Conservation (phyloP, 2,888 invertebrate genomes). For the Hirtodrosophila histrioides region DNA sequence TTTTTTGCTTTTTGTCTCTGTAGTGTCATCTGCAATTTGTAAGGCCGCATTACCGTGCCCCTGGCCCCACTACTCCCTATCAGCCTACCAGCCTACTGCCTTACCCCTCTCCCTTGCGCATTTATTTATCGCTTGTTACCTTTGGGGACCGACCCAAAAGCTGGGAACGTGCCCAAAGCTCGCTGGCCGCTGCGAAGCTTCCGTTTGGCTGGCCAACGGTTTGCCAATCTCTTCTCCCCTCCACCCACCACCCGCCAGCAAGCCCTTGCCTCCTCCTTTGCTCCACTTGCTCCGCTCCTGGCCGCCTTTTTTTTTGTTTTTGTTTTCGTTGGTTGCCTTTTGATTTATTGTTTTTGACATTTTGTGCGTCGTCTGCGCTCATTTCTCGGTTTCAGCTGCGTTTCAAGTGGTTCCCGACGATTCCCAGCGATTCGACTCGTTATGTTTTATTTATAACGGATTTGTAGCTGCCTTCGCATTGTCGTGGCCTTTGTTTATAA, state of each 20-base stretch:
- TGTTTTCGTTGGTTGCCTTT: constrained; percentile 29
- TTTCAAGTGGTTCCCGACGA: constrained; percentile 60
- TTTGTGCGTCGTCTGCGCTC: constrained; percentile 57
- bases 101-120: constrained; percentile 11
- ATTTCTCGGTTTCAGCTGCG: constrained; percentile 58
- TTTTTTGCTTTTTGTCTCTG: constrained; percentile 27
- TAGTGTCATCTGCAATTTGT: constrained; percentile 68
- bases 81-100: not conserved
- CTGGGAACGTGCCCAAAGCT: constrained; percentile 50
- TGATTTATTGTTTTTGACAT: constrained; percentile 81
- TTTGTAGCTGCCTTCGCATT: constrained; percentile 53
- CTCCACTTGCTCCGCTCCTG: constrained; percentile 28
- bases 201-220: constrained; percentile 47
- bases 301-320: constrained; percentile 41
- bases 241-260: not conserved
- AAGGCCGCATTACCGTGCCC: constrained; percentile 47
- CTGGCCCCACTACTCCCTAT: not conserved
- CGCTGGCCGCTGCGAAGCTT: constrained; percentile 37
- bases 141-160: constrained; percentile 26
- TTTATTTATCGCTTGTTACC: constrained; percentile 55
- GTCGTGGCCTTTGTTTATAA: constrained; percentile 65
- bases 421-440: constrained; percentile 52
- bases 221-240: constrained; percentile 9
- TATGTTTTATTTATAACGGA: constrained; percentile 81
- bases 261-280: not conserved